Evolutionary conservation across 2,888 invertebrate genomes (phyloP), one percentile per base, ranked within the genome.

Genomic region (Thereva unica): DNA sequence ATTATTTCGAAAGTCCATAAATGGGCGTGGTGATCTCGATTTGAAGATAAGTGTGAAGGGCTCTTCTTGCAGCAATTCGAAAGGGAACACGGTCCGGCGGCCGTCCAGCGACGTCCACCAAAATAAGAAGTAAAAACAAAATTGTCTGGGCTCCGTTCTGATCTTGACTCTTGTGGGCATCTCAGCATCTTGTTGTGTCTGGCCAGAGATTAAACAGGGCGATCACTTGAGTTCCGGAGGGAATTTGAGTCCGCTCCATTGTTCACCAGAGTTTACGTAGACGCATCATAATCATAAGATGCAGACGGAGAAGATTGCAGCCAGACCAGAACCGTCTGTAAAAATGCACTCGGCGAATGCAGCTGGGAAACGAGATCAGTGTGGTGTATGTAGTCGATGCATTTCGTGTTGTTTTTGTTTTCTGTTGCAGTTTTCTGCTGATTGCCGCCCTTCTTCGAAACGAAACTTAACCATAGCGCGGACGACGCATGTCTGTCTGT

Each of bases 401-500:
- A 23, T 23, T 23, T 49, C 47, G 35, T 61, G 61, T 61, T 49
- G 61, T 49, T 40, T 47, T 47, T 49, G 35, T 49, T 61, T 10
- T 37, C 40, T 49, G 61, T 49, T 61, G 23, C 23, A 23, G 23
- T 23, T 23, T 23, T 23, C 23, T 61, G 61, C 59, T n/a, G 47
- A 6, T 47, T 47, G 47, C 7, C 35, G 61, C 61, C 49, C 61
- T 61, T 61, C 49, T 61, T 53, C 49, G 38, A 61, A 49, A 61
- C 49, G 61, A 23, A 23, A 23, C 23, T 23, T 23, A 61, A 61
- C 61, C 34, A 38, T 49, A 49, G 47, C 49, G 23, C 2, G 23
- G 61, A 68, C 64, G 59, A 68, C 68, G 68, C 68, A 68, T 68
- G 68, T 68, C 68, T 65, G 68, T 59, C 68, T 61, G 61, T 49